Percentiles rank a stretch among this genome's conserved stretches.
Evolutionary conservation across 2,888 invertebrate genomes (phyloP).

Genomic region (Tenodera sinensis): DNA sequence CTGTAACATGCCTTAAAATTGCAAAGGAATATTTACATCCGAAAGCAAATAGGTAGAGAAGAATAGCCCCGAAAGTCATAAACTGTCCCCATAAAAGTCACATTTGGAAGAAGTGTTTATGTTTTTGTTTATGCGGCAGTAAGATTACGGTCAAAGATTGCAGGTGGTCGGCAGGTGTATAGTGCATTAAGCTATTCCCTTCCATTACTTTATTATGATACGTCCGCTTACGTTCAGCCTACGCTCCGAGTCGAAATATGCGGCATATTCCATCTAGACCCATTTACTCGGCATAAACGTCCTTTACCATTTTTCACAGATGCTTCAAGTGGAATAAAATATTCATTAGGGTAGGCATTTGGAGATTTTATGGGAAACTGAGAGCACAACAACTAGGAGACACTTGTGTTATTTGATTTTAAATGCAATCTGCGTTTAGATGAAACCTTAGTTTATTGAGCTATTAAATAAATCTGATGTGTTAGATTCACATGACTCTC

Average conservation of each 20-base stretch:
- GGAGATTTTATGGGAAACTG: too few relatives aligned
- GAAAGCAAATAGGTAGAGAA: neutral
- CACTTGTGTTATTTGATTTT: too few relatives aligned
- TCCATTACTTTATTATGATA: neutral
- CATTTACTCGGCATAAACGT: neutral
- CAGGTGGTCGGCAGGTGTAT: neutral
- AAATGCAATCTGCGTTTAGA: too few relatives aligned
- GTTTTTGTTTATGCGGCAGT: neutral
- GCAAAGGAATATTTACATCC: neutral
- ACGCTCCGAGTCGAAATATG: neutral
- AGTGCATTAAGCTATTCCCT: neutral
- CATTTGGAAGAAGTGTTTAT: neutral
- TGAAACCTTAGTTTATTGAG: too few relatives aligned
- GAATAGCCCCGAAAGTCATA: neutral
- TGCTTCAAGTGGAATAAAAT: too few relatives aligned
- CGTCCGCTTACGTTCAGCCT: neutral
- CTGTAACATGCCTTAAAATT: too few relatives aligned
- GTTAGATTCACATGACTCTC: too few relatives aligned
- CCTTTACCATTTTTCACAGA: neutral
- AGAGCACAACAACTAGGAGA: too few relatives aligned
- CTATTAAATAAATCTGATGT: too few relatives aligned
- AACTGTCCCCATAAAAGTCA: neutral
- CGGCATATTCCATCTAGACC: neutral
- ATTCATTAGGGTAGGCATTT: too few relatives aligned
- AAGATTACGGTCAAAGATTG: neutral